Base-by-base conservation (phyloP, 2,888 invertebrate genomes). In the Chaetogeoica ovagalla region DNA sequence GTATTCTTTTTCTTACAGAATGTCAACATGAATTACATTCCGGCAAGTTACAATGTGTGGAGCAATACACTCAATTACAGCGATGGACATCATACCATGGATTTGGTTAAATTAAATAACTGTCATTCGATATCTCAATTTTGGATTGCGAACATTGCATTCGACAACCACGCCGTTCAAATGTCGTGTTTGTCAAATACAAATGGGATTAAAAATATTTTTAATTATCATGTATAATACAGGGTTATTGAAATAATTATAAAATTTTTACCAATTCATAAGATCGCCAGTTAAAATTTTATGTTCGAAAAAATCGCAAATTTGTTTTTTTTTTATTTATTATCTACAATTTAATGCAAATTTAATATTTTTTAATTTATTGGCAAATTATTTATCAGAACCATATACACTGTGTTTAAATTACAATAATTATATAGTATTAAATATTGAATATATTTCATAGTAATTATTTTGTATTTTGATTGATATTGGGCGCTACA, bases 1-100 rank as follows among this genome's bases (percentile, higher is more conserved):
- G 11, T 21, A n/a, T 30, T 30, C 30, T 30, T 30, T 68, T 30
- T 66, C 59, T 76, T 68, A 68, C 59, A 76, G 75, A 48, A 68
- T 15, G 19, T 39, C 66, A 68, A 30, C 59, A 68, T 68, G 59
- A 68, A 68, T 59, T 68, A 76, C 66, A 76, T 76, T 76, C 75
- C 75, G 13, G 68, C 13, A 13, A 76, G 23, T 19, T 66, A 19
- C 43, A 75, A 75, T 43, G 57, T 30, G 19, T 23, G 23, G 75
- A 19, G 66, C 43, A 30, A 43, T 2, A 60, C 23, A 17, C 52
- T 17, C 55, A 57, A 55, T 65, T 74, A 37, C n/a, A 30, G 8
- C n/a, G 48, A 48, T 48, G 43, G n/a, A 59, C 43, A 30, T 59
- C 15, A 48, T 66, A 30, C 59, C 59, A 48, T 23, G n/a, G 13